A percentile compares a stretch with the other conserved stretches of the same genome.
phyloP scores from a whole-genome alignment of 2,113 vertebrate genomes.

The Elaphurus davidianus region DNA sequence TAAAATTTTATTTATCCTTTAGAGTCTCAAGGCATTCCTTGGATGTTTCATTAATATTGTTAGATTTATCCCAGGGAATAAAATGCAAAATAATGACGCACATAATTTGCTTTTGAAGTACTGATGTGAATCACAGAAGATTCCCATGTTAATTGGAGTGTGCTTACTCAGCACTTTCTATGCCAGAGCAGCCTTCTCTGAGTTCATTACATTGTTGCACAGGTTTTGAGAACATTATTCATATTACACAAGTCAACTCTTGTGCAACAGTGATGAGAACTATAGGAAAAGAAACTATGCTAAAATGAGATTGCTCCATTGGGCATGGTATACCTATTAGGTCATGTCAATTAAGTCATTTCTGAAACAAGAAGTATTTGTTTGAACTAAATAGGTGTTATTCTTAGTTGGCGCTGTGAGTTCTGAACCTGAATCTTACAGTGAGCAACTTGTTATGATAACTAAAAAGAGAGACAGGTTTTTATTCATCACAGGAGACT shows the following conservation, averaged over 20 bases:
- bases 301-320: background rate
- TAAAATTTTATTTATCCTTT: conserved; percentile 20
- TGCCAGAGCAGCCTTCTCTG: background rate
- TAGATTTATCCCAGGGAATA: conserved; percentile 47
- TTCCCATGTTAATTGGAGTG: conserved; percentile 15
- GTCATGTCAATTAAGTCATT: conserved; percentile 62
- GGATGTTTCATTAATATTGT: conserved; percentile 23
- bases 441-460: background rate
- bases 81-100: conserved; percentile 50
- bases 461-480: background rate
- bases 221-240: conserved; percentile 42
- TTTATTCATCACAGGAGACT: background rate
- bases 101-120: conserved; percentile 55
- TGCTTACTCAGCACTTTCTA: conserved; percentile 44
- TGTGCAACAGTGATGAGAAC: conserved; percentile 53
- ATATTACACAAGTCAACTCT: conserved; percentile 50
- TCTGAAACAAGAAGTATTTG: conserved; percentile 53
- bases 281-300: background rate
- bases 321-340: conserved; percentile 4
- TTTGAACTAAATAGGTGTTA: conserved; percentile 49
- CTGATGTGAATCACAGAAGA: conserved; percentile 36
- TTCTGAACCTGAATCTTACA: conserved; percentile 32
- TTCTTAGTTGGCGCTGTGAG: conserved; percentile 20
- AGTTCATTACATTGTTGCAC: conserved; percentile 31
- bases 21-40: conserved; percentile 46